Conservation (phyloP, 2,113 vertebrate genomes). For the Elephas maximus region DNA sequence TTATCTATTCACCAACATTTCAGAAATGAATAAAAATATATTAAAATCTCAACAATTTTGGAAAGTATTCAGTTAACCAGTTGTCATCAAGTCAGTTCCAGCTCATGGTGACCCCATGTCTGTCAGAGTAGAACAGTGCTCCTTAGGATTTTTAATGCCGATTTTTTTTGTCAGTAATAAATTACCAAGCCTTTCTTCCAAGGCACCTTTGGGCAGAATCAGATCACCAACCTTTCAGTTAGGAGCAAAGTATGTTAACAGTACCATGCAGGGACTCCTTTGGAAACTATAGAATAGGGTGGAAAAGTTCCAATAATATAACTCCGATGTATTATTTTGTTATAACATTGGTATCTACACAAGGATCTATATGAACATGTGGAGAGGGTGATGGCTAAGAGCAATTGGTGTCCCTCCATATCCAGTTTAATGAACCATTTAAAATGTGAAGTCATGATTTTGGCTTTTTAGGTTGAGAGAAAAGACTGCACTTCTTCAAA, state of each 20-base stretch:
- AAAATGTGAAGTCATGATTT: constrained; percentile 55
- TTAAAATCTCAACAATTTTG: not conserved
- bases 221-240: not conserved
- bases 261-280: too few relatives aligned
- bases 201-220: not conserved
- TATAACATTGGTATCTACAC: not conserved
- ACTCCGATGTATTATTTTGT: not conserved
- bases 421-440: constrained; percentile 40
- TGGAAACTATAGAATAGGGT: not conserved
- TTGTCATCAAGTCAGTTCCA: not conserved
- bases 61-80: not conserved
- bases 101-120: not conserved
- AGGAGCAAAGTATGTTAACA: not conserved
- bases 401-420: not conserved
- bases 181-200: not conserved
- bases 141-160: not conserved
- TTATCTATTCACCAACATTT: not conserved
- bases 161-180: not conserved
- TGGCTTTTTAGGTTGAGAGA: constrained; percentile 25
- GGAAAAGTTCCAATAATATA: not conserved
- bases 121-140: not conserved
- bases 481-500: constrained; percentile 7
- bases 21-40: constrained; percentile 33
- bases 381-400: not conserved
- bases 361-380: not conserved